phyloP scores from a whole-genome alignment of 2,113 vertebrate species.

The Boleophthalmus pectinirostris region DNA sequence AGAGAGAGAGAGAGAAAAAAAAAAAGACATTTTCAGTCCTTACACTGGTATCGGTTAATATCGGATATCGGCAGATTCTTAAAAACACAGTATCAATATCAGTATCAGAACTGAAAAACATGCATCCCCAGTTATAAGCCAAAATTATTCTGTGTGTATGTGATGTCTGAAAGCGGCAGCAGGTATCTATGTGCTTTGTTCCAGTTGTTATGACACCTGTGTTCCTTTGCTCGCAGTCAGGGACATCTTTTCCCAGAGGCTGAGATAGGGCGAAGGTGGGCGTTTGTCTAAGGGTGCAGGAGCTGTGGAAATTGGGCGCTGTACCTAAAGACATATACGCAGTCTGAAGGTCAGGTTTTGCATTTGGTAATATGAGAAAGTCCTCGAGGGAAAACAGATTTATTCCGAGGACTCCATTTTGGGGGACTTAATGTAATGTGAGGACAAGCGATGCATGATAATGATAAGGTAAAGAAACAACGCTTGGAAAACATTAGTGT shows the following conservation, averaged over 20 bases:
- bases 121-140: slow-evolving; percentile 59
- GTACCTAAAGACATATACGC: slow-evolving; percentile 15
- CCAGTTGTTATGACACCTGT: slow-evolving; percentile 43
- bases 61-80: too few relatives aligned
- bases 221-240: slow-evolving; percentile 15
- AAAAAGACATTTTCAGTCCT: too few relatives aligned
- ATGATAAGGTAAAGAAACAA: neutral
- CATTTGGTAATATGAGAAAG: slow-evolving; percentile 20
- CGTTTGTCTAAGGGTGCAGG: neutral
- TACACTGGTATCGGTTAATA: too few relatives aligned
- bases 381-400: slow-evolving; percentile 2
- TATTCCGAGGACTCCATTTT: neutral
- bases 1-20: too few relatives aligned
- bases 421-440: neutral
- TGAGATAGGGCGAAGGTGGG: neutral
- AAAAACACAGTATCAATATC: too few relatives aligned
- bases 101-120: too few relatives aligned
- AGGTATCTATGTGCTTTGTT: slow-evolving; percentile 26
- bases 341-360: slow-evolving; percentile 25
- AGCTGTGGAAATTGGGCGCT: slow-evolving; percentile 9
- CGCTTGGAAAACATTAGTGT: neutral
- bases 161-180: slow-evolving; percentile 44
- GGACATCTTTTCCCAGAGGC: slow-evolving; percentile 19
- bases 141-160: slow-evolving; percentile 58
- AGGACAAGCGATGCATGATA: neutral